Percentiles rank a stretch among this genome's conserved stretches.
phyloP scores from a whole-genome alignment of 2,113 vertebrate genomes.

The Perca schrenkii region DNA sequence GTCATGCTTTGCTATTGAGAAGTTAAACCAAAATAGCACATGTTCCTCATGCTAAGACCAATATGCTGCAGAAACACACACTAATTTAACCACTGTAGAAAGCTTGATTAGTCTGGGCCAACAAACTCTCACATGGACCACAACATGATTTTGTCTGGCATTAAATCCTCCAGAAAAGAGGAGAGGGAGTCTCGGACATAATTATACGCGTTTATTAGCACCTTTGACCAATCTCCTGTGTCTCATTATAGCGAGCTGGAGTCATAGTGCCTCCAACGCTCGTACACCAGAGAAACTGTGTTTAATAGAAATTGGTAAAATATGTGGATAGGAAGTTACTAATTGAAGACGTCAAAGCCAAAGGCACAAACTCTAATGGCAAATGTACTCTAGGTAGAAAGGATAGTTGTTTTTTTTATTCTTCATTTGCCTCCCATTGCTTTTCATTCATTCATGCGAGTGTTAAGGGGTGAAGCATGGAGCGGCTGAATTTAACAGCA shows the following conservation, averaged over 20 bases:
- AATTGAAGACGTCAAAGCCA: conserved; percentile 63
- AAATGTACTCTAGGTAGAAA: conserved; percentile 15
- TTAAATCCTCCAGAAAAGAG: conserved; percentile 76
- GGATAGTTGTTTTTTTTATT: conserved; percentile 2
- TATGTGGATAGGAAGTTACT: conserved; percentile 62
- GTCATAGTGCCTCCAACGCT: conserved; percentile 50
- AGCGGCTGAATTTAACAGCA: conserved; percentile 47
- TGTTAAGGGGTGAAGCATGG: conserved; percentile 23
- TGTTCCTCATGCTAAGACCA: conserved; percentile 54
- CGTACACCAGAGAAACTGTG: conserved; percentile 48
- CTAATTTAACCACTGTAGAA: conserved; percentile 75
- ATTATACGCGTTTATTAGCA: conserved; percentile 80
- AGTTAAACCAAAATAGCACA: conserved; percentile 36
- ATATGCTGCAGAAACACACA: conserved; percentile 63
- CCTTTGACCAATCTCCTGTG: conserved; percentile 79
- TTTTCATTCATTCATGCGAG: conserved; percentile 50
- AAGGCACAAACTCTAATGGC: conserved; percentile 29
- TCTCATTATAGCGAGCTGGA: conserved; percentile 70
- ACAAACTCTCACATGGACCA: conserved; percentile 73
- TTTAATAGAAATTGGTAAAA: conserved; percentile 69
- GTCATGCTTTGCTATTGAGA: conserved; percentile 8
- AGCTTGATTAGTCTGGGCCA: conserved; percentile 76
- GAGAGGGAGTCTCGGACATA: conserved; percentile 69
- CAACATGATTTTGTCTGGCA: conserved; percentile 72
- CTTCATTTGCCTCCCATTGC: conserved; percentile 9